Evolutionary conservation across 2,888 invertebrate species (phyloP).

Genomic region (Erebia epiphron): DNA sequence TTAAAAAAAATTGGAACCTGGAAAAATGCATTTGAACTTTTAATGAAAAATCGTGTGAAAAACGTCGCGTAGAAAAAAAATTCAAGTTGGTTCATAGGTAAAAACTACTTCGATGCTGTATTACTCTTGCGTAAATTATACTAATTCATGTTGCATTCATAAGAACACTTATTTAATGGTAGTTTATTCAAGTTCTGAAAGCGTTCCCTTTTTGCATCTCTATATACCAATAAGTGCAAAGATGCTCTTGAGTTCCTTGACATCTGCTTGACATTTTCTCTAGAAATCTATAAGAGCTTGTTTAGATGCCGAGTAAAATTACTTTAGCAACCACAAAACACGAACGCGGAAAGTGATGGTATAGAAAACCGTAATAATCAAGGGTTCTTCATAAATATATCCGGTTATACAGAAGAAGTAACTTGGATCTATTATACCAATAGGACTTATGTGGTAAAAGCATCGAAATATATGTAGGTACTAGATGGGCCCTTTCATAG

Average conservation of each 20-base stretch:
- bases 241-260: slow-evolving; percentile 28
- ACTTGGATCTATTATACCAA: no score
- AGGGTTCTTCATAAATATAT: neutral
- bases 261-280: slow-evolving; percentile 36
- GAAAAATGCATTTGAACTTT: neutral
- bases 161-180: no score
- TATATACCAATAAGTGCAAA: neutral
- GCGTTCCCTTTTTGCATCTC: neutral
- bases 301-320: slow-evolving; percentile 15
- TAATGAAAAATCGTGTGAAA: neutral
- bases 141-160: no score
- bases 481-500: no score
- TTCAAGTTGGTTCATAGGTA: no score
- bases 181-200: neutral
- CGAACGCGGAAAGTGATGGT: slow-evolving; percentile 28
- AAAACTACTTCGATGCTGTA: no score
- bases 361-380: slow-evolving; percentile 19
- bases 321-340: slow-evolving; percentile 27
- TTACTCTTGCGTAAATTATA: no score
- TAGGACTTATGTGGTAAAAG: no score
- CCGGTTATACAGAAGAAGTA: no score
- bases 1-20: no score
- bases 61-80: neutral
- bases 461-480: no score
- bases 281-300: slow-evolving; percentile 13